Base-by-base conservation (phyloP, 2,113 vertebrate genomes). In the Cnemophilus loriae region DNA sequence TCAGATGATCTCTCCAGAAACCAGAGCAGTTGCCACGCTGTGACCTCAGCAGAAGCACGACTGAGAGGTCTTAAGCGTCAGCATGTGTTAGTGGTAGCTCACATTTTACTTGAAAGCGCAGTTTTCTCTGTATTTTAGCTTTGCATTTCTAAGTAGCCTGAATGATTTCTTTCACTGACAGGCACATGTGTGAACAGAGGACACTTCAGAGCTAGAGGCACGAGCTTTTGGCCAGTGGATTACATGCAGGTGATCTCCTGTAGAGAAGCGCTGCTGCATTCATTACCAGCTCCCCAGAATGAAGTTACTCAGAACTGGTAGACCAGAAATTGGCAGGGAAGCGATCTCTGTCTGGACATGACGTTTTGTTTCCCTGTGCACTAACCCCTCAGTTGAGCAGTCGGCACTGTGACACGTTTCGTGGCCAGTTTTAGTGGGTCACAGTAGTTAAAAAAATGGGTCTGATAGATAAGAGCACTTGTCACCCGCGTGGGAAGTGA, bases 1-100 rank as follows among this genome's bases (percentile, higher is more conserved):
- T 95, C 86, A 78, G 86, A 87, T 3, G 60, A 90, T 91, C 44
- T 81, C 91, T 96, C 80, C 84, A 81, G 95, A 95, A 96, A 95
- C 56, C 41, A 60, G 76, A 90, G 73, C 52, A 64, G 80, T 56
- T 89, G 41, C 76, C 68, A 78, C 64, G 73, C 86, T 89, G 64
- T 68, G 76, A 92, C 80, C 89, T 87, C 68, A 13, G 70, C 64
- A 92, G 69, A 84, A 84, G 73, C 16, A 2, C 4, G 9, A 75
- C 64, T 23, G 64, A 70, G 60, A 78, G 52, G 64, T 88, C 75
- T 46, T 26, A 20, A 55, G 47, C 39, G 60, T 80, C 84, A 91
- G 53, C 0, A 0, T 61, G 22, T 79, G 73, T 53, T 49, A 59
- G 60, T 0, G 10, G 50, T 28, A 56, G 59, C 37, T 71, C 47